These are phyloP conservation scores for Saccostrea glomerata DNA, from an alignment of 1,140 invertebrate genomes.

Conservation along the genomic window DNA sequence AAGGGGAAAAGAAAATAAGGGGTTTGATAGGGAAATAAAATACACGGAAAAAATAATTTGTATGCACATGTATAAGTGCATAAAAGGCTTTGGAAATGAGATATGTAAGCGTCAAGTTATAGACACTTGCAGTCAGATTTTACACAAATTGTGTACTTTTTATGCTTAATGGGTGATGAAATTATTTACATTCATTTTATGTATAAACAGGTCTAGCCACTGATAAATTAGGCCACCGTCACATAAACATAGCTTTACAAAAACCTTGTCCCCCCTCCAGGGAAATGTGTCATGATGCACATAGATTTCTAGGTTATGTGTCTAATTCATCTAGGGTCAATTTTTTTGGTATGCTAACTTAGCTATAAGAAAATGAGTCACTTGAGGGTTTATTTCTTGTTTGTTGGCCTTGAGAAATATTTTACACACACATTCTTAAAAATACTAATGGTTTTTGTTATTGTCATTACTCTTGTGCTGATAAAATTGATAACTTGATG, in stretches of 20 bases:
- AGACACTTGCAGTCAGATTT: not conserved
- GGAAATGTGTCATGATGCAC: slow-evolving; percentile 17
- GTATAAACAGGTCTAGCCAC: not conserved
- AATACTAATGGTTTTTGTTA: too few species aligned
- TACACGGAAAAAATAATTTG: not conserved
- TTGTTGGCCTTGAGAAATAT: slow-evolving; percentile 2
- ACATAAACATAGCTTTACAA: not conserved
- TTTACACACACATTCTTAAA: not conserved
- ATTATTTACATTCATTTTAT: not conserved
- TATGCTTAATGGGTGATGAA: not conserved
- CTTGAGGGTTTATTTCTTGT: not conserved
- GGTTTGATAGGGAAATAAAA: not conserved
- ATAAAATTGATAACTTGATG: too few species aligned
- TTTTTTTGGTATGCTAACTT: not conserved
- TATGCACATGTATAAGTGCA: not conserved
- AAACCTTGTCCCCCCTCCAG: not conserved
- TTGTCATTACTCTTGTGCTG: too few species aligned
- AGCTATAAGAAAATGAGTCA: not conserved
- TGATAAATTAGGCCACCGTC: slow-evolving; percentile 15
- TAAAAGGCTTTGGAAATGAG: slow-evolving; percentile 6
- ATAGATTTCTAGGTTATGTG: slow-evolving; percentile 25
- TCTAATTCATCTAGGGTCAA: not conserved
- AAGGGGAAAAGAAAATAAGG: not conserved
- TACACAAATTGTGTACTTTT: slow-evolving; percentile 6
- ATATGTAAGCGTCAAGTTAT: not conserved